Evolutionary conservation across 2,888 invertebrate genomes (phyloP).

Genomic region (Lasioglossum villosulum): DNA sequence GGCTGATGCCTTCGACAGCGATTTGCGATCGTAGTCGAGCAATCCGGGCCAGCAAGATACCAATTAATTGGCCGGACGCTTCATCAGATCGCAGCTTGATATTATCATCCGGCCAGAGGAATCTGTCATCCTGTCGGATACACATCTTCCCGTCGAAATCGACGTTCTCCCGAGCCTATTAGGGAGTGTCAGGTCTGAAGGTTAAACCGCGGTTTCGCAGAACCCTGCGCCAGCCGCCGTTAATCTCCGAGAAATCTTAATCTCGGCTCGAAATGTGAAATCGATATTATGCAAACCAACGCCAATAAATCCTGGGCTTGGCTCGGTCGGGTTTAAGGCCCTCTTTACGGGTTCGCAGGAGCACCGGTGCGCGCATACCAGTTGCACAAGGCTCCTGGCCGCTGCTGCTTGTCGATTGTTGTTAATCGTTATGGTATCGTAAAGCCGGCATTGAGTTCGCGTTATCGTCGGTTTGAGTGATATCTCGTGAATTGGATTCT

Average conservation of each 20-base stretch:
- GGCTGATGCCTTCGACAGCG: conserved; percentile 1
- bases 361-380: neutral
- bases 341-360: conserved; percentile 27
- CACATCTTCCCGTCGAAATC: conserved; percentile 29
- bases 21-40: conserved; percentile 4
- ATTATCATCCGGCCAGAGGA: conserved; percentile 37
- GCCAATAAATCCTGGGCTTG: conserved; percentile 68
- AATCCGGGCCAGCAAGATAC: conserved; percentile 20
- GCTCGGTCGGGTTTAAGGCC: conserved; percentile 33
- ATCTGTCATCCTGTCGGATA: conserved; percentile 50
- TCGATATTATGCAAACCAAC: conserved; percentile 80
- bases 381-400: conserved; percentile 2
- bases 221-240: conserved; percentile 63
- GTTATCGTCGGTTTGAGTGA: conserved; percentile 44
- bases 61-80: conserved; percentile 38
- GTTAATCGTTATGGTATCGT: conserved; percentile 56
- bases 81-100: conserved; percentile 35
- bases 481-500: conserved; percentile 30
- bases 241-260: conserved; percentile 80
- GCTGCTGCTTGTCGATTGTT: conserved; percentile 38
- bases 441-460: conserved; percentile 43
- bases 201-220: conserved; percentile 23
- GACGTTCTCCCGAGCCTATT: conserved; percentile 2
- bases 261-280: conserved; percentile 78
- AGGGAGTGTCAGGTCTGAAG: conserved; percentile 2